Evolutionary conservation across 1,140 invertebrate genomes (phyloP), one percentile per base, ranked within the genome.

Genomic region (Drosophila mauritiana): DNA sequence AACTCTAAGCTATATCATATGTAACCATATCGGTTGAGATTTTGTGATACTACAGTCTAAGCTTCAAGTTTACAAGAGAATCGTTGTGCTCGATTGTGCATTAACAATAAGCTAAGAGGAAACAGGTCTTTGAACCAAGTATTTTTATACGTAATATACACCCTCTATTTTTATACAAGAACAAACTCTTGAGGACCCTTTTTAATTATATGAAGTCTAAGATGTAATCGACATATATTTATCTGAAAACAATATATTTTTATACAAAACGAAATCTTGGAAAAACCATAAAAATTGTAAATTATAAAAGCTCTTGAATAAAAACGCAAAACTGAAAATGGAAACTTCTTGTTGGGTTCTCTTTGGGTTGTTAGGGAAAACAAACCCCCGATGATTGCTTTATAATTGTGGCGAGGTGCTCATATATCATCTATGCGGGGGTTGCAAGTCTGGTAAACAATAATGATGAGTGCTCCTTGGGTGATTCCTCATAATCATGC

Each of bases 31-130:
- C 83, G 81, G 49, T 73, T 88, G 84, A 88, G 67, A 88, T 74
- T 64, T 84, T 88, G 84, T 88, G 84, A 88, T 88, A 88, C 48
- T 88, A 88, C 43, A 77, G 54, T 54, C 69, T 88, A 88, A 84
- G 83, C 84, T 79, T 86, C 79, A 83, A 89, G 84, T 86, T 83
- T 88, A 86, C 83, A 88, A 88, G 42, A 42, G 31, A 61, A 72
- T 80, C 69, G 46, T 73, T 55, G 73, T 68, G 73, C 78, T 74
- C 64, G 43, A 15, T 80, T 15, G 72, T 80, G 80, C 84, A 69
- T 74, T 48, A 58, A 61, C 68, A 68, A 72, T 53, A 59, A 67
- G 58, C 45, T 20, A 69, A 54, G 40, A 43, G 17, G 40, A 34
- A 12, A 58, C 27, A 73, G 40, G 65, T 55, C 58, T 56, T 51